A percentile compares a stretch with the other conserved stretches of the same genome.
Evolutionary conservation across 1,140 invertebrate species (phyloP).

Genomic region (Uloborus diversus): DNA sequence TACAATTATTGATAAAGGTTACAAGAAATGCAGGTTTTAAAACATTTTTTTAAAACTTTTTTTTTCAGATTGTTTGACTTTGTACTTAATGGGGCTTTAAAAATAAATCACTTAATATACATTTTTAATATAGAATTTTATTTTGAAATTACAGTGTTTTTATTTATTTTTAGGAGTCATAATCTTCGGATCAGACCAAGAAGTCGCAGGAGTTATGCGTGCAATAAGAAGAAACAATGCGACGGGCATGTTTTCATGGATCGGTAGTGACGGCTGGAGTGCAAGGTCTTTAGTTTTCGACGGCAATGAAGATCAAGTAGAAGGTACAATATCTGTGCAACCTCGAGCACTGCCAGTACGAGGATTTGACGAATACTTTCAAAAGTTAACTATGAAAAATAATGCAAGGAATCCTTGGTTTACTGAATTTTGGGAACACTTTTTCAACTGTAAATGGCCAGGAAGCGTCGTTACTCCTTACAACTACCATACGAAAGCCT

Average conservation of each 20-base stretch:
- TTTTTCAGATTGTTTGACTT: too few species aligned
- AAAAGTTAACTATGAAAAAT: conserved; percentile 82
- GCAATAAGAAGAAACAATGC: conserved; percentile 86
- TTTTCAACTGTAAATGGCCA: conserved; percentile 75
- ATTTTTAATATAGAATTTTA: not conserved
- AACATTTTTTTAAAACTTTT: too few species aligned
- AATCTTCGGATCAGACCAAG: conserved; percentile 95
- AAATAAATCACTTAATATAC: too few species aligned
- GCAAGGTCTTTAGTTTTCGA: conserved; percentile 85
- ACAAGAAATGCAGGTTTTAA: too few species aligned
- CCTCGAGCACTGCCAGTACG: conserved; percentile 86
- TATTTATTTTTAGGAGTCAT: conserved; percentile 76
- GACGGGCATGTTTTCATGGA: conserved; percentile 92
- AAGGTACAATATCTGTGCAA: conserved; percentile 83
- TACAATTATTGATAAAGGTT: too few species aligned
- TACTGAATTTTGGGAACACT: conserved; percentile 93
- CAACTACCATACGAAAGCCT: conserved; percentile 75
- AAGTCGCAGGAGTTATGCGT: conserved; percentile 92
- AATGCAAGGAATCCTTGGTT: conserved; percentile 94
- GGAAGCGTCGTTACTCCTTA: conserved; percentile 81
- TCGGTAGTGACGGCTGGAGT: conserved; percentile 93
- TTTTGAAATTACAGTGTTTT: not conserved
- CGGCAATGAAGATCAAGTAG: conserved; percentile 82
- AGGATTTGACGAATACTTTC: conserved; percentile 89
- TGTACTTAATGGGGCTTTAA: too few species aligned